Evolutionary conservation across 2,888 invertebrate genomes (phyloP).

Genomic region (Coenonympha glycerion): DNA sequence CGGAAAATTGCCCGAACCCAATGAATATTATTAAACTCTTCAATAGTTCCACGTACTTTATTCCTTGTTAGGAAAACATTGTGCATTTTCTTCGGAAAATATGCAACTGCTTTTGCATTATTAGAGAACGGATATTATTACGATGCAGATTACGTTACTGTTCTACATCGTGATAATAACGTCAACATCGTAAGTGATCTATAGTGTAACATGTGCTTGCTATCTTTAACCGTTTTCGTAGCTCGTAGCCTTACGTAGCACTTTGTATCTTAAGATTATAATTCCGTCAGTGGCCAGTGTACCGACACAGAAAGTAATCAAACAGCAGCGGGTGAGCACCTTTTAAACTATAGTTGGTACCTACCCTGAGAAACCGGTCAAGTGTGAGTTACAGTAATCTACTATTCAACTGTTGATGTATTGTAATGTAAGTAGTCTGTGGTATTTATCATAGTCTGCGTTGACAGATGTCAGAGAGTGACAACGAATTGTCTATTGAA

Average conservation of each 20-base stretch:
- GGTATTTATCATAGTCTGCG: no score
- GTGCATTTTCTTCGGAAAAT: slow-evolving; percentile 27
- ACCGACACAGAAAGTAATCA: neutral
- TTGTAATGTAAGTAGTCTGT: no score
- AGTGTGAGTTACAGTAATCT: no score
- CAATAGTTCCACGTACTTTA: slow-evolving; percentile 67
- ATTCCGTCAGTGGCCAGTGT: neutral
- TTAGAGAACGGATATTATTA: slow-evolving; percentile 4
- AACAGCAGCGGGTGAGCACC: no score
- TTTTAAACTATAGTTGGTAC: no score
- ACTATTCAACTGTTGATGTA: no score
- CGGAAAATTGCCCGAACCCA: slow-evolving; percentile 74
- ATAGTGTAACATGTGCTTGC: neutral
- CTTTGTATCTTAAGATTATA: neutral
- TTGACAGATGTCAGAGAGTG: no score
- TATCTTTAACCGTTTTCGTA: neutral
- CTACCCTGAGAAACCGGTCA: no score
- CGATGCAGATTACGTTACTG: slow-evolving; percentile 5
- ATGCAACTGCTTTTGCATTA: slow-evolving; percentile 6
- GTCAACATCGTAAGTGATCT: slow-evolving; percentile 1
- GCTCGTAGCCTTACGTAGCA: slow-evolving; percentile 1
- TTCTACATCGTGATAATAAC: slow-evolving; percentile 1
- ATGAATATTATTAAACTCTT: slow-evolving; percentile 77
- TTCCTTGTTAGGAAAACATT: slow-evolving; percentile 55
- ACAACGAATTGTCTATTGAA: no score